These are phyloP conservation scores for Leptobrachium leishanense DNA, from an alignment of 2,113 vertebrate genomes.

Conservation along the genomic window DNA sequence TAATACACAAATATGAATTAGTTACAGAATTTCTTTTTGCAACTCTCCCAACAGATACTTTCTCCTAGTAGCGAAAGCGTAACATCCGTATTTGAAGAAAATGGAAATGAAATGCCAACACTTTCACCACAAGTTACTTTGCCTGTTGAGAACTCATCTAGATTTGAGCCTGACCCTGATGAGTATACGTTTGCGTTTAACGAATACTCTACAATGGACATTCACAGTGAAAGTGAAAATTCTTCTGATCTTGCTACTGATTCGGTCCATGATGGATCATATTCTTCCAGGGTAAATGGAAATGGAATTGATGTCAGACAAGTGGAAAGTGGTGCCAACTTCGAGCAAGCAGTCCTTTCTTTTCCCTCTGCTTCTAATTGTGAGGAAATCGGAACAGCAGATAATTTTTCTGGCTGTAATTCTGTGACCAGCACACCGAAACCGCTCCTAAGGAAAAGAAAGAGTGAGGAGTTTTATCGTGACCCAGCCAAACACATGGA, in stretches of 20 bases:
- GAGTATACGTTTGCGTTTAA: slow-evolving; percentile 56
- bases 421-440: slow-evolving; percentile 12
- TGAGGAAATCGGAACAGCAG: not conserved
- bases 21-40: no score
- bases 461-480: slow-evolving; percentile 47
- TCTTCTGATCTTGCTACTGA: not conserved
- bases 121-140: slow-evolving; percentile 59
- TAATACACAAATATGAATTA: no score
- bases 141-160: not conserved
- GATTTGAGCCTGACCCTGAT: slow-evolving; percentile 34
- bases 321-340: not conserved
- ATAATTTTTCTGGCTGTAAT: not conserved
- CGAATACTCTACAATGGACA: slow-evolving; percentile 34
- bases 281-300: not conserved
- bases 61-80: slow-evolving; percentile 1
- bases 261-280: not conserved
- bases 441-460: slow-evolving; percentile 55
- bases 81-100: slow-evolving; percentile 44
- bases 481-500: slow-evolving; percentile 35
- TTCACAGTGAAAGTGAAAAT: not conserved
- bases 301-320: not conserved
- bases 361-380: not conserved
- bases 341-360: not conserved
- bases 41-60: not conserved
- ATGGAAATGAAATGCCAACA: slow-evolving; percentile 62